Evolutionary conservation across 2,888 invertebrate species (phyloP).

Genomic region (Crocallis elinguaria): DNA sequence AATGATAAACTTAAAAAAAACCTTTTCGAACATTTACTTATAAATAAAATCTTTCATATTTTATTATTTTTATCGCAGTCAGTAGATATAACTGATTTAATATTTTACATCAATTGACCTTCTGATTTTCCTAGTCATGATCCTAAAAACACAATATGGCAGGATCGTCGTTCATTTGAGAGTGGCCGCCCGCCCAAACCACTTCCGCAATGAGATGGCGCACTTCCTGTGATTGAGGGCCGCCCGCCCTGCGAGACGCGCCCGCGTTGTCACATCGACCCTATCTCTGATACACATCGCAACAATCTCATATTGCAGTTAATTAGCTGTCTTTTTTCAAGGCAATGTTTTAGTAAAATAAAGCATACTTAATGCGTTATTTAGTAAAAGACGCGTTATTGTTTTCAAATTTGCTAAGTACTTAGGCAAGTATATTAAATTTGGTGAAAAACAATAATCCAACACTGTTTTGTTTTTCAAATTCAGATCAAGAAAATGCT

Average conservation of each 20-base stretch:
- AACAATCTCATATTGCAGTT: slow-evolving; percentile 22
- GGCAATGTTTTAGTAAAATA: not conserved
- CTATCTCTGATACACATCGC: slow-evolving; percentile 26
- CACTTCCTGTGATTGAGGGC: slow-evolving; percentile 85
- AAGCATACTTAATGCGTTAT: not conserved
- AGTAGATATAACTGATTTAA: no score
- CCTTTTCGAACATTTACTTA: no score
- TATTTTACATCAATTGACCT: not conserved
- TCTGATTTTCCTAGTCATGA: not conserved
- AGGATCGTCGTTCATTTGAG: slow-evolving; percentile 25
- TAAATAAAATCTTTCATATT: no score
- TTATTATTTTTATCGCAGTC: no score
- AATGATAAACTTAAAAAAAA: no score
- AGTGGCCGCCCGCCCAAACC: slow-evolving; percentile 63
- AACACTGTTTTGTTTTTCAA: no score
- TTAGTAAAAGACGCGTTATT: no score
- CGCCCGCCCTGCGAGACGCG: slow-evolving; percentile 48
- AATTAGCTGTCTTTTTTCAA: slow-evolving; percentile 24
- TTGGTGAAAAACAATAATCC: no score
- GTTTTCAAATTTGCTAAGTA: not conserved
- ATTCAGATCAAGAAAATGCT: no score
- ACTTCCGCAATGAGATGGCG: slow-evolving; percentile 85
- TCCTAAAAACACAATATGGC: slow-evolving; percentile 20
- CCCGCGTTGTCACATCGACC: slow-evolving; percentile 31
- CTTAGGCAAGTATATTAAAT: no score